Evolutionary conservation across 2,113 vertebrate genomes (phyloP).

Genomic region (Gila orcuttii): DNA sequence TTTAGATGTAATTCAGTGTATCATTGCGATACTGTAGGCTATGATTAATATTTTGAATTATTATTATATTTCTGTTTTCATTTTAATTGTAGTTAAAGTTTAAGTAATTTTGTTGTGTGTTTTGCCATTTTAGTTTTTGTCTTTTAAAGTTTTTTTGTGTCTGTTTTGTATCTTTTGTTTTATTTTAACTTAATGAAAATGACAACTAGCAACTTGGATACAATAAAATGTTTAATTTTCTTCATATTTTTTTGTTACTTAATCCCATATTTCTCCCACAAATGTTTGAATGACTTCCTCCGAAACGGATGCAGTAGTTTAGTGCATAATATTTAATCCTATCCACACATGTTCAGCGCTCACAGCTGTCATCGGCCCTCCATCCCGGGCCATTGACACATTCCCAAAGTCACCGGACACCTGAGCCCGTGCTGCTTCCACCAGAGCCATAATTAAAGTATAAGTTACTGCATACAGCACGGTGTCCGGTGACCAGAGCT

Average conservation of each 20-base stretch:
- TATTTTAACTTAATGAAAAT: too few species aligned
- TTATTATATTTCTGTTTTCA: too few species aligned
- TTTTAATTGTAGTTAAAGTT: too few species aligned
- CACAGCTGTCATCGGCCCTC: slow-evolving; percentile 62
- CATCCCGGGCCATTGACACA: slow-evolving; percentile 65
- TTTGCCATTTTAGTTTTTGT: too few species aligned
- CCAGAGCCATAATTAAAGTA: slow-evolving; percentile 64
- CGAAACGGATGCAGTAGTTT: neutral
- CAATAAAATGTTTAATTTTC: too few species aligned
- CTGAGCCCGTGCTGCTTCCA: slow-evolving; percentile 52
- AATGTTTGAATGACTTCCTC: neutral
- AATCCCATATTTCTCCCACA: neutral
- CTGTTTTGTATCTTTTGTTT: too few species aligned
- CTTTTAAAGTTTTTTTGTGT: too few species aligned
- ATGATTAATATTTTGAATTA: too few species aligned
- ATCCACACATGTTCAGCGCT: slow-evolving; percentile 59
- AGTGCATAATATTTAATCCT: slow-evolving; percentile 34
- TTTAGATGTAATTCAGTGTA: too few species aligned
- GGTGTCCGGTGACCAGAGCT: slow-evolving; percentile 53
- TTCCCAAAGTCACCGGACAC: slow-evolving; percentile 69
- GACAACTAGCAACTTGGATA: too few species aligned
- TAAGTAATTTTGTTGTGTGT: too few species aligned
- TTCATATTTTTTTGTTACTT: neutral
- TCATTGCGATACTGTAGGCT: too few species aligned
- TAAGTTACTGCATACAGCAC: slow-evolving; percentile 60